A percentile compares a stretch with the other conserved stretches of the same genome.
Evolutionary conservation across 2,113 vertebrate species (phyloP).

Genomic region (Camarhynchus parvulus): DNA sequence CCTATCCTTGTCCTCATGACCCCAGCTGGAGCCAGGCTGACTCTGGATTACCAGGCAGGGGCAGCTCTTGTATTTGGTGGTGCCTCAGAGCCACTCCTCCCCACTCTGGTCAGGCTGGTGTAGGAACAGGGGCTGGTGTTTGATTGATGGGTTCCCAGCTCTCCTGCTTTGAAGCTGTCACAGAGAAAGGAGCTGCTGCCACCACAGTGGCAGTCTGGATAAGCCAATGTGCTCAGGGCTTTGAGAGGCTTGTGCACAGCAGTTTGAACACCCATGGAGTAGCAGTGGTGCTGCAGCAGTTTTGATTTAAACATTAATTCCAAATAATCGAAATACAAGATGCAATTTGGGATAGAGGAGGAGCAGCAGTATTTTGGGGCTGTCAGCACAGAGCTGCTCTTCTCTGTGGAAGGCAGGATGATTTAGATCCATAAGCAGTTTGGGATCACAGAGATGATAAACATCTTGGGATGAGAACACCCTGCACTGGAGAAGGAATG

Average conservation of each 20-base stretch:
- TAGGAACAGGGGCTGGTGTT: not conserved
- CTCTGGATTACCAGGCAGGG: not conserved
- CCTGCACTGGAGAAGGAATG: not conserved
- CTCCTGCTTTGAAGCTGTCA: not conserved
- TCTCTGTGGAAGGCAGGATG: not conserved
- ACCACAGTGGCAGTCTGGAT: not conserved
- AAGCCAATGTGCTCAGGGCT: not conserved
- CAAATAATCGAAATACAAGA: not conserved
- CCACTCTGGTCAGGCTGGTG: not conserved
- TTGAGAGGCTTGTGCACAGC: not conserved
- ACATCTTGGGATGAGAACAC: not conserved
- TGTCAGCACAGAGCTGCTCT: not conserved
- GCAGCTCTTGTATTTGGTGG: not conserved
- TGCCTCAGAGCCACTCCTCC: not conserved
- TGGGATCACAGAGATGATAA: not conserved
- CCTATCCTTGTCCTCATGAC: not conserved
- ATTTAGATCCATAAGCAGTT: not conserved
- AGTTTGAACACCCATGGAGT: not conserved
- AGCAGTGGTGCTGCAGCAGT: not conserved
- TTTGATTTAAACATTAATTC: not conserved
- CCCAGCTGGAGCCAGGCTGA: not conserved
- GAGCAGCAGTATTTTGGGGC: not conserved
- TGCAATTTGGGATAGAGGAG: not conserved
- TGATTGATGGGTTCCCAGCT: fast-evolving
- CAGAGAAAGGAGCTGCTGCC: not conserved